Base-by-base conservation (phyloP, 1,140 invertebrate species). In the Akabosia matsudoensis region DNA sequence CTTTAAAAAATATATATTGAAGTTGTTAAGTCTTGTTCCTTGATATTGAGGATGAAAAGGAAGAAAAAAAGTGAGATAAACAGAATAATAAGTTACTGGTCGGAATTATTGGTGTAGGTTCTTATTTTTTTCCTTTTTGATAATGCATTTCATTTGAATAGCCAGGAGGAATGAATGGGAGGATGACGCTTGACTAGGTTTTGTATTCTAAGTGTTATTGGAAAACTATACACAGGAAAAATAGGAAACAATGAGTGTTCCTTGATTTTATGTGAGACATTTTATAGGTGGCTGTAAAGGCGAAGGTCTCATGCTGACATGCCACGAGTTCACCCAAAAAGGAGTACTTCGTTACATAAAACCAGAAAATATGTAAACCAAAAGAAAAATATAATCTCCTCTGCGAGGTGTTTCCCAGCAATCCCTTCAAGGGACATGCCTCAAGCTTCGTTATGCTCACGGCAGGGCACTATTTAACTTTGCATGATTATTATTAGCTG, bases 321-420 rank as follows among this genome's bases (percentile, higher is more conserved):
- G 61, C 28, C 61, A 67, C 61, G 61, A 67, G 61, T 67, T 67
- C 61, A 67, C 61, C 61, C 10, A 28, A 67, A 28, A 67, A 67
- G 10, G n/a, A n/a, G 26, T 61, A 4, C 7, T 24, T 61, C 26
- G 61, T 67, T 30, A 67, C 61, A 30, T 56, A 56, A 56, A 56
- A 56, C 13, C 37, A n/a, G n/a, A n/a, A n/a, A n/a, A n/a, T n/a
- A n/a, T n/a, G n/a, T n/a, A n/a, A n/a, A n/a, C n/a, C n/a, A n/a
- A n/a, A n/a, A n/a, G n/a, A n/a, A 45, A 45, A 45, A n/a, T 13
- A 56, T 56, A 22, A 56, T 56, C 54, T 22, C 54, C n/a, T 56
- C 10, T 22, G 14, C 24, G 37, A 10, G 37, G 37, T 45, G 37
- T 45, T 10, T 45, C 24, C 14, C 24, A 61, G 54, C 14, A n/a